These are phyloP conservation scores for Erethizon dorsatum DNA, from an alignment of 2,797 vertebrate species.

Conservation along the genomic window DNA sequence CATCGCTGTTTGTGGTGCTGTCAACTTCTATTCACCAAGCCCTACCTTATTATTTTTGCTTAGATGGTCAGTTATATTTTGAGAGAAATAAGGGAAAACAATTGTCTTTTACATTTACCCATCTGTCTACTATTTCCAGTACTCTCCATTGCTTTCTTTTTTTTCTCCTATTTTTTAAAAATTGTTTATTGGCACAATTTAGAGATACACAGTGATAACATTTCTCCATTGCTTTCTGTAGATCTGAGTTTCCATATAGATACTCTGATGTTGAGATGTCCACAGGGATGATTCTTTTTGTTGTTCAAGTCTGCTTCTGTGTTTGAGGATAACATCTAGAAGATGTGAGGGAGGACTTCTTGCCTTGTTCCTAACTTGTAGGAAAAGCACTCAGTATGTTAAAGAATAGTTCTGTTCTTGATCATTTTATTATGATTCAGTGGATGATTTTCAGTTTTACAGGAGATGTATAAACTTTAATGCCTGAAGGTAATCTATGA, in stretches of 20 bases:
- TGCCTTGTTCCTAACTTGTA: not conserved
- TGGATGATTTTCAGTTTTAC: conserved; percentile 28
- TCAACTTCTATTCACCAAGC: not conserved
- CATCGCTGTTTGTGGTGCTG: not conserved
- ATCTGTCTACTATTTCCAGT: not conserved
- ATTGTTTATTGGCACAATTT: not conserved
- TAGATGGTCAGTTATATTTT: not conserved
- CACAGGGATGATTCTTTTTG: not conserved
- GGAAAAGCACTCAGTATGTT: not conserved
- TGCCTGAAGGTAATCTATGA: not conserved
- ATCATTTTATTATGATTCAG: conserved; percentile 38
- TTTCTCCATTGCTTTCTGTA: not conserved
- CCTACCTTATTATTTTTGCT: not conserved
- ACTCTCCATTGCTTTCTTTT: not conserved
- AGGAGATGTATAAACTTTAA: not conserved
- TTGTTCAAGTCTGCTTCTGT: not conserved
- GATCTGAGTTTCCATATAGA: not conserved
- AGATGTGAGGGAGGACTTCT: not conserved
- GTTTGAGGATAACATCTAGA: not conserved
- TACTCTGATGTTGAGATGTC: not conserved
- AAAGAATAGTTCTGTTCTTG: not conserved
- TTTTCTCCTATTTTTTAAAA: no score
- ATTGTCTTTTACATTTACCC: not conserved
- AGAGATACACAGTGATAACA: not conserved
- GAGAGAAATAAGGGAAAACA: conserved; percentile 11